Evolutionary conservation across 2,888 invertebrate genomes (phyloP), one percentile per base, ranked within the genome.

Genomic region (Furcula furcula): DNA sequence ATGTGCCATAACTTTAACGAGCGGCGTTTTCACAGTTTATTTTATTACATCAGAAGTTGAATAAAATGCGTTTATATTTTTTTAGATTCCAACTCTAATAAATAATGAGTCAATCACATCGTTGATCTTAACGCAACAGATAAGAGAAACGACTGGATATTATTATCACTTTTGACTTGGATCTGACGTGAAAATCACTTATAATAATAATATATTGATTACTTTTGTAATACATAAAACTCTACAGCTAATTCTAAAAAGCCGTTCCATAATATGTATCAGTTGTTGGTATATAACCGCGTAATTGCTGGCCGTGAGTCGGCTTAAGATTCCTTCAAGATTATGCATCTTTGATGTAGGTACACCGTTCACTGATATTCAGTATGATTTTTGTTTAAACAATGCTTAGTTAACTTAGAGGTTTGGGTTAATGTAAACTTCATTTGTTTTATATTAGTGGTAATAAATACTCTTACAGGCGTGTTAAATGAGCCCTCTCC

Each of bases 1-100:
- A 34, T 39, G 34, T 31, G 35, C 37, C 36, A 43, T 26, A 26
- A 26, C 30, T 19, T 23, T 7, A 11, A 19, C n/a, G n/a, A n/a
- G n/a, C n/a, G n/a, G n/a, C n/a, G n/a, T n/a, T n/a, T n/a, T n/a
- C n/a, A n/a, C n/a, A n/a, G n/a, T n/a, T n/a, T n/a, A n/a, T n/a
- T n/a, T n/a, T n/a, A n/a, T n/a, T n/a, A n/a, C n/a, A n/a, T n/a
- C n/a, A n/a, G n/a, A n/a, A n/a, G n/a, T n/a, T n/a, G n/a, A n/a
- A n/a, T n/a, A n/a, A n/a, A n/a, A n/a, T n/a, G n/a, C n/a, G n/a
- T n/a, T n/a, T n/a, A n/a, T n/a, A n/a, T n/a, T n/a, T n/a, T n/a
- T n/a, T n/a, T n/a, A n/a, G n/a, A n/a, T n/a, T n/a, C n/a, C n/a
- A n/a, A n/a, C n/a, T n/a, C n/a, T n/a, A n/a, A n/a, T n/a, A n/a